Percentiles rank a stretch among this genome's conserved stretches.
Conservation (phyloP, 2,797 vertebrate genomes). For the Distichodus sexfasciatus region DNA sequence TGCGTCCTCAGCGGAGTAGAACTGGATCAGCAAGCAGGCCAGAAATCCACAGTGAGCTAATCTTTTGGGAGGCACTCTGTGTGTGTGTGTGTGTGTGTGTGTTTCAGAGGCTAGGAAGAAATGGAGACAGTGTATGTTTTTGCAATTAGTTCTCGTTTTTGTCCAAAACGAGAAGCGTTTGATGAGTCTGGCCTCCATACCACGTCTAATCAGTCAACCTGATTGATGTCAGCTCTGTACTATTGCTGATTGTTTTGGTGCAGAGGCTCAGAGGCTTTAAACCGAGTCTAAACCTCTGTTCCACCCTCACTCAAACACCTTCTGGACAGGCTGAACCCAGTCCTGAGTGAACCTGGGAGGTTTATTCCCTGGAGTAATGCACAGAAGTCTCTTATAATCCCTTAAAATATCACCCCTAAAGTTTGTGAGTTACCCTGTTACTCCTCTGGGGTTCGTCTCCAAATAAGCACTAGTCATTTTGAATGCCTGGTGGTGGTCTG, state of each 20-base stretch:
- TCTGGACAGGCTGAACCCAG: too few relatives aligned
- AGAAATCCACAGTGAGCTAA: not conserved
- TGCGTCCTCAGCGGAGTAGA: not conserved
- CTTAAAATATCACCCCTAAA: too few relatives aligned
- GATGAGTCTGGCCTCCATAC: not conserved
- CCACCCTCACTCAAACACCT: too few relatives aligned
- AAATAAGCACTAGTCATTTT: too few relatives aligned
- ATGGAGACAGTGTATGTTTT: not conserved
- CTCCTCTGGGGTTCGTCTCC: too few relatives aligned
- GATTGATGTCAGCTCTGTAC: not conserved
- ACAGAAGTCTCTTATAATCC: too few relatives aligned
- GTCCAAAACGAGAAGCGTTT: not conserved
- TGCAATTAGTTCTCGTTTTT: not conserved
- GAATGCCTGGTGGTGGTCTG: too few relatives aligned
- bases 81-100: conserved; percentile 1
- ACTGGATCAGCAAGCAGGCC: not conserved
- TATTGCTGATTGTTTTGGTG: not conserved
- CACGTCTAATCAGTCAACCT: not conserved
- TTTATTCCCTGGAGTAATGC: too few relatives aligned
- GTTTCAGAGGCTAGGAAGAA: too few relatives aligned
- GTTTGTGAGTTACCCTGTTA: too few relatives aligned
- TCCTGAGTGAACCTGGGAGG: too few relatives aligned
- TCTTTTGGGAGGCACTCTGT: not conserved
- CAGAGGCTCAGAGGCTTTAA: not conserved
- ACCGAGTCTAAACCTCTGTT: not conserved